phyloP scores from a whole-genome alignment of 1,140 invertebrate species.

The Choristoneura fumiferana region DNA sequence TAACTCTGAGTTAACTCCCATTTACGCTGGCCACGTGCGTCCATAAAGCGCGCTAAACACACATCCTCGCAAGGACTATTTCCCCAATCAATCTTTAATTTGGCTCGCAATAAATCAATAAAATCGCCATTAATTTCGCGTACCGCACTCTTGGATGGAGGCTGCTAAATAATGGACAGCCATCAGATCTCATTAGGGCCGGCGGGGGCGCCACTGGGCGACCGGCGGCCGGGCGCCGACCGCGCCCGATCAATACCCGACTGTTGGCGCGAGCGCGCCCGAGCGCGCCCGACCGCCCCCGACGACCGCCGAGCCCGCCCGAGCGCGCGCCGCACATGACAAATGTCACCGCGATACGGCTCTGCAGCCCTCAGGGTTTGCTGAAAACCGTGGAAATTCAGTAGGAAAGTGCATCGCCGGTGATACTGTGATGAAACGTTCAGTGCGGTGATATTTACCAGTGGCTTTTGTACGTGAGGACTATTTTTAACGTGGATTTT shows the following conservation, averaged over 20 bases:
- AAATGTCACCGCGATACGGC: conserved; percentile 64
- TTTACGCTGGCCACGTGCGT: not conserved
- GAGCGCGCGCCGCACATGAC: conserved; percentile 55
- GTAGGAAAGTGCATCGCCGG: conserved; percentile 61
- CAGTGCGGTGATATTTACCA: conserved; percentile 31
- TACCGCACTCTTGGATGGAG: conserved; percentile 46
- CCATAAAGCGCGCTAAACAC: conserved; percentile 26
- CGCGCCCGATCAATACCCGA: conserved; percentile 57
- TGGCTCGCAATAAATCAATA: conserved; percentile 68
- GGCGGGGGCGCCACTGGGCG: conserved; percentile 62
- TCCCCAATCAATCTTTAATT: conserved; percentile 63
- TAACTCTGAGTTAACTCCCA: too few species aligned
- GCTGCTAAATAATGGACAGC: conserved; percentile 70
- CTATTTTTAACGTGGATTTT: conserved; percentile 23
- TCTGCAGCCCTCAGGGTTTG: conserved; percentile 61
- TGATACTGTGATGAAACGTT: conserved; percentile 37
- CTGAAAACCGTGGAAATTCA: conserved; percentile 59
- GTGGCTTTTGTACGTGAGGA: conserved; percentile 37
- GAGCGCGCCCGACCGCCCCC: conserved; percentile 33
- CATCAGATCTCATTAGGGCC: conserved; percentile 67
- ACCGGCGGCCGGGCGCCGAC: conserved; percentile 61
- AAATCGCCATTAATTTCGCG: conserved; percentile 69
- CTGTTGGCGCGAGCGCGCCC: conserved; percentile 29
- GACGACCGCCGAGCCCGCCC: conserved; percentile 35
- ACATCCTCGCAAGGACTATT: conserved; percentile 10